Evolutionary conservation across 2,113 vertebrate species (phyloP).

Genomic region (Chaetorhynchus papuensis): DNA sequence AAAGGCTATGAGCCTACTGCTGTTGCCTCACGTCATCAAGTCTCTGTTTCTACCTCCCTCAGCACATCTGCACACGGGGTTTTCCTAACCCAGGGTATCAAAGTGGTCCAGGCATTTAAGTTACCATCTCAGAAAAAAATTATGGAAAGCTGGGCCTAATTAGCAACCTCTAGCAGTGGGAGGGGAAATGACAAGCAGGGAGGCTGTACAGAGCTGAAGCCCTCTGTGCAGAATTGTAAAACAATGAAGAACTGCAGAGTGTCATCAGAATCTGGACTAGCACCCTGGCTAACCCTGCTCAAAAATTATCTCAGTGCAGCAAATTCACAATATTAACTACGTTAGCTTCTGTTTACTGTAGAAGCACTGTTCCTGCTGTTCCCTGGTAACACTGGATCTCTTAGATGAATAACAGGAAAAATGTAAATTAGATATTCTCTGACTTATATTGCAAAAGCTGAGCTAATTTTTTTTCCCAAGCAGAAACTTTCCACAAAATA

Average conservation of each 20-base stretch:
- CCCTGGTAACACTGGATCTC: background rate
- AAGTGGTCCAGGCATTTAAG: background rate
- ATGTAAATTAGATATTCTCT: background rate
- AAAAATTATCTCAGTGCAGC: background rate
- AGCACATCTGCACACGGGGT: fast-evolving
- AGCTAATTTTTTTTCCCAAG: background rate
- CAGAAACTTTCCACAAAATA: background rate
- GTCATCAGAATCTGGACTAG: background rate
- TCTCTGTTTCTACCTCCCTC: background rate
- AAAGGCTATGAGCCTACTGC: background rate
- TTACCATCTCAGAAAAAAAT: background rate
- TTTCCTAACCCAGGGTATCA: background rate
- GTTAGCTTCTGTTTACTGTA: background rate
- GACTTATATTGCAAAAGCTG: background rate
- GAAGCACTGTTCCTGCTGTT: background rate
- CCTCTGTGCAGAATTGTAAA: background rate
- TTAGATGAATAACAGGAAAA: background rate
- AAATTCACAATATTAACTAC: background rate
- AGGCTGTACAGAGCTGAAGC: background rate
- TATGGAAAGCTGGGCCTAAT: background rate
- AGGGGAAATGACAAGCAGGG: background rate
- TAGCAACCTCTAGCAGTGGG: background rate
- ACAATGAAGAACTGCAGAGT: background rate
- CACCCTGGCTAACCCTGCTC: background rate
- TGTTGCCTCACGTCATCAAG: fast-evolving